Conservation (phyloP, 2,888 invertebrate species). For the Tuberolachnus salignus region DNA sequence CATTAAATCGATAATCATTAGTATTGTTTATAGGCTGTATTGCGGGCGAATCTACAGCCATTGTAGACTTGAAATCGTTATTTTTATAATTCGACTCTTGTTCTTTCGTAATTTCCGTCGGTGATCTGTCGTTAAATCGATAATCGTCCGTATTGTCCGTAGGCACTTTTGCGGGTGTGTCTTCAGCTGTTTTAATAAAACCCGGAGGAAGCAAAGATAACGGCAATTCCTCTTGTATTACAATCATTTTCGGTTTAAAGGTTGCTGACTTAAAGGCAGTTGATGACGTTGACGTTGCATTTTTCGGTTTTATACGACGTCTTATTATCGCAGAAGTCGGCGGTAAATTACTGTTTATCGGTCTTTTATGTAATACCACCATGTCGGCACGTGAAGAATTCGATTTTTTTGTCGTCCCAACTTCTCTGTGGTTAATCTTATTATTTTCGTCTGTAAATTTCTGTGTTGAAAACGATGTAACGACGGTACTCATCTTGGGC, state of each 20-base stretch:
- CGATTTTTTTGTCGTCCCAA: constrained; percentile 29
- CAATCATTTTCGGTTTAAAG: constrained; percentile 11
- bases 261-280: constrained; percentile 5
- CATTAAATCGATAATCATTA: constrained; percentile 40
- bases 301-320: constrained; percentile 58
- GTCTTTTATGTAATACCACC: constrained; percentile 49
- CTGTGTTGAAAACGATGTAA: neutral
- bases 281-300: no score
- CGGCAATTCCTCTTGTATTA: constrained; percentile 43
- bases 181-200: constrained; percentile 38
- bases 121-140: no score
- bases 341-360: constrained; percentile 57
- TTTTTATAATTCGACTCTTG: no score
- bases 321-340: constrained; percentile 60
- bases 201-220: constrained; percentile 39
- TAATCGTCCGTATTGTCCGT: no score
- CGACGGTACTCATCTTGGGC: constrained; percentile 1
- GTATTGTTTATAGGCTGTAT: constrained; percentile 10
- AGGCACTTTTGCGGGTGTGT: no score
- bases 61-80: neutral
- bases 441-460: constrained; percentile 2
- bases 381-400: constrained; percentile 48
- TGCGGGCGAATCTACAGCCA: neutral
- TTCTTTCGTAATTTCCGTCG: no score
- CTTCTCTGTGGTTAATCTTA: constrained; percentile 4